Evolutionary conservation across 2,888 invertebrate genomes (phyloP).

Genomic region (Marasmarcha lunaedactyla): DNA sequence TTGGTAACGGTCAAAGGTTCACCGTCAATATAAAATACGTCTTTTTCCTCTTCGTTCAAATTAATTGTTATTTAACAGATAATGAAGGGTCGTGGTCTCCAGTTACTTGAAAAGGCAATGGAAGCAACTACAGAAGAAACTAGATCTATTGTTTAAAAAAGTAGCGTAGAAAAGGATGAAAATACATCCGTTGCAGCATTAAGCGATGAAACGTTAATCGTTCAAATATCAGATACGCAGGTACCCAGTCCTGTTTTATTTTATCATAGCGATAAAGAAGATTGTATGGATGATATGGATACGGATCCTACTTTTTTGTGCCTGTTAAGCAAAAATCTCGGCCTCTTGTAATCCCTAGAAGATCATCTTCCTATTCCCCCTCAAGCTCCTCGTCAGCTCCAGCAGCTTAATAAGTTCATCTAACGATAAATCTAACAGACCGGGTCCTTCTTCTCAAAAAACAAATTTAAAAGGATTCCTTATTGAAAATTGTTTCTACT

Average conservation of each 20-base stretch:
- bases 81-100: not conserved
- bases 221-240: not conserved
- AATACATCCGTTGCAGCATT: not conserved
- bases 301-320: not conserved
- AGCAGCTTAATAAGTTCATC: not conserved
- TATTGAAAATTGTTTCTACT: too few species aligned
- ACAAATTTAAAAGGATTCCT: not conserved
- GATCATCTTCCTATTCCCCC: not conserved
- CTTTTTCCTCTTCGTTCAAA: too few species aligned
- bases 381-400: not conserved
- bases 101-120: too few species aligned
- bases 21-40: too few species aligned
- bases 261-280: too few species aligned
- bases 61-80: not conserved
- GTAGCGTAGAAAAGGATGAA: not conserved
- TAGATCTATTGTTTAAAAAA: too few species aligned
- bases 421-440: not conserved
- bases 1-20: too few species aligned
- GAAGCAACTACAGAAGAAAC: too few species aligned
- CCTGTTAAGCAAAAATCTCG: too few species aligned
- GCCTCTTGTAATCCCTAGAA: too few species aligned
- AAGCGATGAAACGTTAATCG: not conserved
- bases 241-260: too few species aligned
- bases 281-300: not conserved
- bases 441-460: not conserved